Conservation (phyloP, 53 echinoderm and acorn worm genomes). For the Stichopus horrens region DNA sequence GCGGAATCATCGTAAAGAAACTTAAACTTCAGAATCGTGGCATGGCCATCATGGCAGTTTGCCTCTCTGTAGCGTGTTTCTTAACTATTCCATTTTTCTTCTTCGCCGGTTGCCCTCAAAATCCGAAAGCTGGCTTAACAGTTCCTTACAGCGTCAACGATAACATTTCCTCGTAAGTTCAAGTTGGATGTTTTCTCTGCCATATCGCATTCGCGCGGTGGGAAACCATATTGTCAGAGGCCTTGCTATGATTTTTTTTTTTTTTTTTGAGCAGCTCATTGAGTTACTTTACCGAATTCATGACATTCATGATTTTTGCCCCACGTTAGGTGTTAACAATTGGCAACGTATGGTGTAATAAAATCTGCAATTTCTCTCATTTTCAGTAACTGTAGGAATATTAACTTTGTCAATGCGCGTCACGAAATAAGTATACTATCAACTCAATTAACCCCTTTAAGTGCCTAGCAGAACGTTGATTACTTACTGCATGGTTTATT, state of each 20-base stretch:
- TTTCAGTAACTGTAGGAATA: too few relatives aligned
- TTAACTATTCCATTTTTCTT: slow-evolving; percentile 30
- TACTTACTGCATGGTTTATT: too few relatives aligned
- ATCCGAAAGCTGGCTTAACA: slow-evolving; percentile 8
- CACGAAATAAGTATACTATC: too few relatives aligned
- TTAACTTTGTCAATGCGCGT: too few relatives aligned
- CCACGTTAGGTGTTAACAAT: too few relatives aligned
- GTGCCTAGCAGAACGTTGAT: too few relatives aligned
- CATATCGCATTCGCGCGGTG: not conserved
- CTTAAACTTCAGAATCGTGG: slow-evolving; percentile 51
- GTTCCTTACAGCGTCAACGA: slow-evolving; percentile 1
- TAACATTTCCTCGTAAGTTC: not conserved
- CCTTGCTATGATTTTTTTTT: not conserved
- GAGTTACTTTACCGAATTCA: not conserved
- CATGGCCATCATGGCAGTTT: slow-evolving; percentile 21
- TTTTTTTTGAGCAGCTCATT: not conserved
- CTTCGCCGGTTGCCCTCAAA: slow-evolving; percentile 44
- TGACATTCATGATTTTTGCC: not conserved
- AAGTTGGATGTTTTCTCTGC: not conserved
- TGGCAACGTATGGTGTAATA: too few relatives aligned
- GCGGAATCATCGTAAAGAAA: slow-evolving; percentile 55
- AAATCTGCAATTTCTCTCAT: too few relatives aligned
- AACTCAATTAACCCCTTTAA: too few relatives aligned
- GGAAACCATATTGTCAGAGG: not conserved
- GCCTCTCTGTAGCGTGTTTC: not conserved